A percentile compares a stretch with the other conserved stretches of the same genome.
Evolutionary conservation across 2,113 vertebrate genomes (phyloP).

Genomic region (Sphaerodactylus townsendi): DNA sequence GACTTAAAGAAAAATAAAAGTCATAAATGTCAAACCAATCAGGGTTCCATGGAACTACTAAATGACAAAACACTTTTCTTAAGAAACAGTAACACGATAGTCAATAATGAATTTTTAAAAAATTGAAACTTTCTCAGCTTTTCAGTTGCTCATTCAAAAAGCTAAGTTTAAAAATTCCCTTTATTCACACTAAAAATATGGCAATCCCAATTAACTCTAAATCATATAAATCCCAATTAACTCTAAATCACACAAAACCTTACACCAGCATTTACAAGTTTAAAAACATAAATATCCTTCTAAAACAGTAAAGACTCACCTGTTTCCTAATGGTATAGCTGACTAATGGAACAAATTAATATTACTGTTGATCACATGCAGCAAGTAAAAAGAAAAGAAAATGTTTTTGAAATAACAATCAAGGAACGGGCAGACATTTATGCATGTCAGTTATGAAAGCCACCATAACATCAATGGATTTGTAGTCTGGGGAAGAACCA

Average conservation of each 20-base stretch:
- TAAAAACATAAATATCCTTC: no score
- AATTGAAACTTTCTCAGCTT: background rate
- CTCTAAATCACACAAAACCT: no score
- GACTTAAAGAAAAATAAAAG: background rate
- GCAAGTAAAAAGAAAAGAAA: background rate
- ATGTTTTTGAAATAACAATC: background rate
- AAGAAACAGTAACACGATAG: background rate
- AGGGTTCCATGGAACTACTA: constrained; percentile 14
- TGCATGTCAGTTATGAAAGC: no score
- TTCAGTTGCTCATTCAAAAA: constrained; percentile 15
- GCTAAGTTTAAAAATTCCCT: fast-evolving
- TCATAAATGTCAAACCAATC: background rate
- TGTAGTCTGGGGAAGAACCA: background rate
- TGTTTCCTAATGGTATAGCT: background rate
- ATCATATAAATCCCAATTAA: no score
- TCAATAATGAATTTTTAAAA: background rate
- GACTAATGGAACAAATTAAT: background rate
- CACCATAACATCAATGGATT: background rate
- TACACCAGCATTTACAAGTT: no score
- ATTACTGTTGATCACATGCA: no score
- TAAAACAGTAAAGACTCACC: no score
- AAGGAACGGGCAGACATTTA: no score
- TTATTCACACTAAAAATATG: background rate
- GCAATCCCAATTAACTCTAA: background rate
- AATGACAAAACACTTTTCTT: background rate